These are phyloP conservation scores for Neomonachus schauinslandi DNA, from an alignment of 2,113 vertebrate species.

Conservation along the genomic window DNA sequence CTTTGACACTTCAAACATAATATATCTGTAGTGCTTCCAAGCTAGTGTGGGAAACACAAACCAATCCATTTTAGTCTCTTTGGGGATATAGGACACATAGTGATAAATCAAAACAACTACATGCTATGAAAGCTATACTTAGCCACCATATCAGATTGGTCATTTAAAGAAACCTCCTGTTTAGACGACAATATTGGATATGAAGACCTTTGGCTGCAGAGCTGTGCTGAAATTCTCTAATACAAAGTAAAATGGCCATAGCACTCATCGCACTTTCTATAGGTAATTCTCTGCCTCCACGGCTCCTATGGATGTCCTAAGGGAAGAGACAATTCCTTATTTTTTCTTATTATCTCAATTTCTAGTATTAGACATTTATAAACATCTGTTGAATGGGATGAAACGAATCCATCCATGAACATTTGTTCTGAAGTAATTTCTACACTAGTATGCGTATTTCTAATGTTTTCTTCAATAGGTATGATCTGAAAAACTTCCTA, in stretches of 20 bases:
- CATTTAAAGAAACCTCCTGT: neutral
- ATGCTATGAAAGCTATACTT: neutral
- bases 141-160: neutral
- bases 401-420: neutral
- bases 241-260: neutral
- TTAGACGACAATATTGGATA: neutral
- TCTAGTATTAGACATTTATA: neutral
- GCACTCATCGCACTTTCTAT: neutral
- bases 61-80: neutral
- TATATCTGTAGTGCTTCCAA: neutral
- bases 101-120: neutral
- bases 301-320: neutral
- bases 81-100: neutral
- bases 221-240: neutral
- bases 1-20: slow-evolving; percentile 17
- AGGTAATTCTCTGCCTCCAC: neutral
- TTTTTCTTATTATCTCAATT: neutral
- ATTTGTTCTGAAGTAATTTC: neutral
- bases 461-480: neutral
- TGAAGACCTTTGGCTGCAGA: neutral
- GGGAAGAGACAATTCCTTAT: neutral
- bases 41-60: neutral
- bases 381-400: neutral
- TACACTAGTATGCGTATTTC: neutral
- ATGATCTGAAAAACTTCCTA: neutral